Evolutionary conservation across 1,140 invertebrate species (phyloP), one percentile per base, ranked within the genome.

Genomic region (Elymnias hypermnestra): DNA sequence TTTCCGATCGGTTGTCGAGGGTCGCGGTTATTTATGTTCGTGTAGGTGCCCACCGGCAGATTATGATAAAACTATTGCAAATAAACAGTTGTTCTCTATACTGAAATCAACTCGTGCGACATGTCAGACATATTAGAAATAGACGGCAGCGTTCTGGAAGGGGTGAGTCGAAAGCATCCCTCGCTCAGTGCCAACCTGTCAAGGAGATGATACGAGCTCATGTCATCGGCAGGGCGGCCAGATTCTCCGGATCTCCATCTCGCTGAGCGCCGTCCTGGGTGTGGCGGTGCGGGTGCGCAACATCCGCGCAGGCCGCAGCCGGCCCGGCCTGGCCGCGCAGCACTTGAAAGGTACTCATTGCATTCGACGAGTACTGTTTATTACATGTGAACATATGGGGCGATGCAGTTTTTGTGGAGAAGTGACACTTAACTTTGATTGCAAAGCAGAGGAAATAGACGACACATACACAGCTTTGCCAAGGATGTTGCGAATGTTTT

Each of bases 301-400:
- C 51, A 97, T 98, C 63, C 84, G 96, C 64, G 92, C 91, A 2
- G 91, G 91, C 1, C 88, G 96, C 29, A 89, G 88, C 17, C 95
- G 93, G 57, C 93, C 94, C 5, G 96, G 96, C 1, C 85, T 98
- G 9, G 92, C 93, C 43, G 91, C 94, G 25, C 96, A 97, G 75
- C 95, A 97, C 89, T 78, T 97, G 46, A 92, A 92, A 87, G 95
- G 93, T 92, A 57, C 15, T 9, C 1, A 9, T 37, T n/a, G n/a
- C n/a, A n/a, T n/a, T n/a, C n/a, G n/a, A n/a, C n/a, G n/a, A n/a
- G n/a, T n/a, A n/a, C n/a, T n/a, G n/a, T n/a, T n/a, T n/a, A n/a
- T n/a, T n/a, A n/a, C n/a, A n/a, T n/a, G n/a, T n/a, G n/a, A n/a
- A n/a, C n/a, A n/a, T n/a, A n/a, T n/a, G n/a, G n/a, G n/a, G n/a